Conservation (phyloP, 2,888 invertebrate species). For the Cantharis rufa region DNA sequence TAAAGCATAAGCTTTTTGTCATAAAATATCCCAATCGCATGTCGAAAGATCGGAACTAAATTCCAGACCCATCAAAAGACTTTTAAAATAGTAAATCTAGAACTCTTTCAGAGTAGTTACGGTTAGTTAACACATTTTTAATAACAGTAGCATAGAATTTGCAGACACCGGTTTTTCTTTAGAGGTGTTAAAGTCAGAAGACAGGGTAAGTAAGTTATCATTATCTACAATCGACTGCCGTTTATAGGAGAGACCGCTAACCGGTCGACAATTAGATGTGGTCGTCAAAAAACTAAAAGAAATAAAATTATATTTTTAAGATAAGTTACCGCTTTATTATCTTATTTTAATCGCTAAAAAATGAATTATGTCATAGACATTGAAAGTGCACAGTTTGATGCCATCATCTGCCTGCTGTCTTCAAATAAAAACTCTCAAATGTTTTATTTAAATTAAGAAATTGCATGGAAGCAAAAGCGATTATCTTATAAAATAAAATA, state of each 20-base stretch:
- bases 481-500: not conserved
- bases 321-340: conserved; percentile 23
- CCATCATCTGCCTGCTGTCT: not conserved
- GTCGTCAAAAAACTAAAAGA: conserved; percentile 27
- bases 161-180: conserved; percentile 21
- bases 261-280: conserved; percentile 32
- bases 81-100: not conserved
- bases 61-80: not conserved
- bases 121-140: conserved; percentile 15
- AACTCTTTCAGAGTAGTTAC: conserved; percentile 12
- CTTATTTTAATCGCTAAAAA: conserved; percentile 19
- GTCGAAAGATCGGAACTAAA: not conserved
- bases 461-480: not conserved
- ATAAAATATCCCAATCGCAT: not conserved
- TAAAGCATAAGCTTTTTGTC: not conserved
- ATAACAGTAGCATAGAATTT: conserved; percentile 7
- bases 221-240: conserved; percentile 22
- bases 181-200: conserved; percentile 26
- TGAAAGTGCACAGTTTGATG: not conserved
- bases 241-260: conserved; percentile 25
- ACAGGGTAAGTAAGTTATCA: conserved; percentile 30
- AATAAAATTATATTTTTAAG: conserved; percentile 19
- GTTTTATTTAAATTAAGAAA: not conserved
- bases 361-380: conserved; percentile 5
- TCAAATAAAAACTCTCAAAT: not conserved